Conservation (phyloP, 2,113 vertebrate species). For the Archilochus colubris region DNA sequence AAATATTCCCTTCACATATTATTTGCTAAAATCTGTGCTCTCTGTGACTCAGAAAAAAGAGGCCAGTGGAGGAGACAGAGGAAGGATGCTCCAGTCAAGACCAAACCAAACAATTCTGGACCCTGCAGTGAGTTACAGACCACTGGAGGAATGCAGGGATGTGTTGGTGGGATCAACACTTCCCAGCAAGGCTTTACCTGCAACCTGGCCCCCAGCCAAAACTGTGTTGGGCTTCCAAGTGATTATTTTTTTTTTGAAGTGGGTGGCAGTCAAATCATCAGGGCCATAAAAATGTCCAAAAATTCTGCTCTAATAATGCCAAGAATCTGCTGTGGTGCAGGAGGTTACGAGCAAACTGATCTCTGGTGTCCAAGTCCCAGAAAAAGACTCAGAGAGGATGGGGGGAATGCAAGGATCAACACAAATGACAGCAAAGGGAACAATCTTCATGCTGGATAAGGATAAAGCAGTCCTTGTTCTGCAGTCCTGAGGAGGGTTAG, state of each 20-base stretch:
- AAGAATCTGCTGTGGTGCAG: background rate
- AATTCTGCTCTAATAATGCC: background rate
- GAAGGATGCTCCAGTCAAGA: background rate
- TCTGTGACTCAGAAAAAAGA: background rate
- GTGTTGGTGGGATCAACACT: background rate
- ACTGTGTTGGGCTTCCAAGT: background rate
- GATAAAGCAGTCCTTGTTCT: constrained; percentile 17
- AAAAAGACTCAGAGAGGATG: background rate
- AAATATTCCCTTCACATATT: background rate
- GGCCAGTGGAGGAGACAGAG: background rate
- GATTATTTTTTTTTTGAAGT: background rate
- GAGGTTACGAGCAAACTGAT: background rate
- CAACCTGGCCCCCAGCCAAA: background rate
- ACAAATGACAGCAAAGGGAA: background rate
- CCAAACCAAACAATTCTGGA: background rate
- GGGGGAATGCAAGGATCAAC: fast-evolving
- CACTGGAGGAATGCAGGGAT: background rate
- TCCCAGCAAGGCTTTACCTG: background rate
- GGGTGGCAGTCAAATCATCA: background rate
- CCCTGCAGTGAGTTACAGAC: background rate
- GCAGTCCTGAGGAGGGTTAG: background rate
- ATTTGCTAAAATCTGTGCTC: background rate
- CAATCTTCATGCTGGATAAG: background rate
- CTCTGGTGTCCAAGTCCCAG: background rate
- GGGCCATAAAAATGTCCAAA: background rate